Evolutionary conservation across 2,113 vertebrate genomes (phyloP).

Genomic region (Steatornis caripensis): DNA sequence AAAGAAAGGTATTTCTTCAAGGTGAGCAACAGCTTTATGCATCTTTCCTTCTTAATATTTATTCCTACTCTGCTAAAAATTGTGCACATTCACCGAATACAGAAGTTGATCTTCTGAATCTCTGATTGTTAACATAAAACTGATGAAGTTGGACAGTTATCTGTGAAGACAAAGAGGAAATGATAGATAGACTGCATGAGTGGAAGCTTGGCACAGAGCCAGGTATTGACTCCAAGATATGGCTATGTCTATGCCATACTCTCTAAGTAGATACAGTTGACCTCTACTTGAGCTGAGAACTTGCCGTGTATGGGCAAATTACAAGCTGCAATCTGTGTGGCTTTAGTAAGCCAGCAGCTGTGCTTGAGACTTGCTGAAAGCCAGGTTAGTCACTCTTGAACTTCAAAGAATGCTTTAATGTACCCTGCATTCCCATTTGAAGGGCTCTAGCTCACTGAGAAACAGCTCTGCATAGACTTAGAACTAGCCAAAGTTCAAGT

Average conservation of each 20-base stretch:
- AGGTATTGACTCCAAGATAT: neutral
- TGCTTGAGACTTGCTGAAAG: neutral
- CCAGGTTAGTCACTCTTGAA: neutral
- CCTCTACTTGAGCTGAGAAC: neutral
- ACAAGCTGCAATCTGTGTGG: neutral
- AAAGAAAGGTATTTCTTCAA: neutral
- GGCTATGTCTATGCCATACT: neutral
- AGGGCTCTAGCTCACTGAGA: neutral
- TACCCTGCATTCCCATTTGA: neutral
- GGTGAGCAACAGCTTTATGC: neutral
- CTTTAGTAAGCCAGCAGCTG: neutral
- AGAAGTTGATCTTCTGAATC: neutral
- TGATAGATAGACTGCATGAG: neutral
- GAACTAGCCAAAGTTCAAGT: neutral
- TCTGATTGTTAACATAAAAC: neutral
- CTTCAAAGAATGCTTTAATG: neutral
- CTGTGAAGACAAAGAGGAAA: neutral
- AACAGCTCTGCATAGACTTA: neutral
- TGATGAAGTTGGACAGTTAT: neutral
- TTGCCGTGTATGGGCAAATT: neutral
- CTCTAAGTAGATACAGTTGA: neutral
- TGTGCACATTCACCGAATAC: neutral
- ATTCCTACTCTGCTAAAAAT: neutral
- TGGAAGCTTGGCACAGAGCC: neutral
- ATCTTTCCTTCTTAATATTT: neutral